Conservation (phyloP, 2,113 vertebrate genomes). For the Clarias magur region DNA sequence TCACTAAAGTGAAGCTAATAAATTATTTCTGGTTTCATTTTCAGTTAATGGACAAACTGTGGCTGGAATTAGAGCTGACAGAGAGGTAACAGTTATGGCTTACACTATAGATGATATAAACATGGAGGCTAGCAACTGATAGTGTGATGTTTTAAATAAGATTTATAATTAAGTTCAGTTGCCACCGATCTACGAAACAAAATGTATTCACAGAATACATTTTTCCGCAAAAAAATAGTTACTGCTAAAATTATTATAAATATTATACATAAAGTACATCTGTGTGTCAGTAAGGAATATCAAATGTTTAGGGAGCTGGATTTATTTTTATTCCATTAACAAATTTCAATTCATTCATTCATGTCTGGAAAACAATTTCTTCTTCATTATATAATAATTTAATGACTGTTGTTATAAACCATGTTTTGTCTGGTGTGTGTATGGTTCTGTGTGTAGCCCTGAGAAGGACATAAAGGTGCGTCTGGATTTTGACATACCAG, state of each 20-base stretch:
- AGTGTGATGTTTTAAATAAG: neutral
- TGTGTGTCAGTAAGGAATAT: too few relatives aligned
- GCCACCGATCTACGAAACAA: neutral
- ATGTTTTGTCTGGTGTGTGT: neutral
- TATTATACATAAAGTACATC: too few relatives aligned
- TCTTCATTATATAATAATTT: neutral
- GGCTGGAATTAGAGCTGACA: conserved; percentile 77
- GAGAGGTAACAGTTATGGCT: conserved; percentile 69
- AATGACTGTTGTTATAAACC: neutral
- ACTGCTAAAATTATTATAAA: too few relatives aligned
- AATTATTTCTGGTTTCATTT: conserved; percentile 22
- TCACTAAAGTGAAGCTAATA: neutral
- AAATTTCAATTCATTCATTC: neutral
- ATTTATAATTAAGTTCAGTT: neutral
- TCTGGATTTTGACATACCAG: conserved; percentile 75
- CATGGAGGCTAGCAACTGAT: neutral
- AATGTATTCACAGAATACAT: too few relatives aligned
- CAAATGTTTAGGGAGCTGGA: neutral
- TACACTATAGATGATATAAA: neutral
- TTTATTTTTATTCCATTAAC: neutral
- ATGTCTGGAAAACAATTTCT: neutral
- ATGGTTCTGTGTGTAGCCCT: neutral
- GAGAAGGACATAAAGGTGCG: conserved; percentile 72
- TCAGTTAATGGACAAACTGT: conserved; percentile 71
- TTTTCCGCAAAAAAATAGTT: too few relatives aligned